phyloP scores from a whole-genome alignment of 2,888 invertebrate genomes.

The Schrankia costaestrigalis region DNA sequence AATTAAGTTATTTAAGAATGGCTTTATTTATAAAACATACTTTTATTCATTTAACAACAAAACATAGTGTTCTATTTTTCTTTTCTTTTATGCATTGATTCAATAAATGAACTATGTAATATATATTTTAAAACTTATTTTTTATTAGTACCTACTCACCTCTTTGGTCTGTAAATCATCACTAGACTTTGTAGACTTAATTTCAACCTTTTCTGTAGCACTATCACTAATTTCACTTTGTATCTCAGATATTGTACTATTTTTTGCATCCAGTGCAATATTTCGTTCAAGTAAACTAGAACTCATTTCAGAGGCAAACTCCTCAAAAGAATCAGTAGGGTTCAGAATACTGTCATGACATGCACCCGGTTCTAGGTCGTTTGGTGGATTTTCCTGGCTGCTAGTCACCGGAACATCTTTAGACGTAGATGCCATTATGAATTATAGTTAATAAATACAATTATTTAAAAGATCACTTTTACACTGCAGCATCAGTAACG shows the following conservation, averaged over 20 bases:
- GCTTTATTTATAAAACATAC: too few species aligned
- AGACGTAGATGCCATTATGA: slow-evolving; percentile 66
- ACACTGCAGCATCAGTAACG: slow-evolving; percentile 20
- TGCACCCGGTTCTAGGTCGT: slow-evolving; percentile 68
- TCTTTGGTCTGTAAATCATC: slow-evolving; percentile 67
- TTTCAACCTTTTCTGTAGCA: slow-evolving; percentile 41
- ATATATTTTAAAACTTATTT: not conserved
- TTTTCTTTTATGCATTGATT: too few species aligned
- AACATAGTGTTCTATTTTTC: too few species aligned
- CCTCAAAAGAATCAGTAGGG: slow-evolving; percentile 86
- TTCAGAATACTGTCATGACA: slow-evolving; percentile 84
- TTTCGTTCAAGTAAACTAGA: slow-evolving; percentile 82
- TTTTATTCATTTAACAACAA: too few species aligned
- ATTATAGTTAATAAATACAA: slow-evolving; percentile 13
- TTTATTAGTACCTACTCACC: slow-evolving; percentile 38
- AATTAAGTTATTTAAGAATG: too few species aligned
- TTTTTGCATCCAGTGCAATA: slow-evolving; percentile 68
- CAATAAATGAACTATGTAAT: too few species aligned
- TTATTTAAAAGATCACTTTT: slow-evolving; percentile 17
- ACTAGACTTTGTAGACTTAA: slow-evolving; percentile 58
- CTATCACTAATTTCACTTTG: slow-evolving; percentile 76
- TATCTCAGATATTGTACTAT: slow-evolving; percentile 81
- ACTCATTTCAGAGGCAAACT: slow-evolving; percentile 84
- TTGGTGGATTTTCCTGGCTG: slow-evolving; percentile 41
- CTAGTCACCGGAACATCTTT: slow-evolving; percentile 43